Base-by-base conservation (phyloP, 2,113 vertebrate genomes). In the Theristicus caerulescens region DNA sequence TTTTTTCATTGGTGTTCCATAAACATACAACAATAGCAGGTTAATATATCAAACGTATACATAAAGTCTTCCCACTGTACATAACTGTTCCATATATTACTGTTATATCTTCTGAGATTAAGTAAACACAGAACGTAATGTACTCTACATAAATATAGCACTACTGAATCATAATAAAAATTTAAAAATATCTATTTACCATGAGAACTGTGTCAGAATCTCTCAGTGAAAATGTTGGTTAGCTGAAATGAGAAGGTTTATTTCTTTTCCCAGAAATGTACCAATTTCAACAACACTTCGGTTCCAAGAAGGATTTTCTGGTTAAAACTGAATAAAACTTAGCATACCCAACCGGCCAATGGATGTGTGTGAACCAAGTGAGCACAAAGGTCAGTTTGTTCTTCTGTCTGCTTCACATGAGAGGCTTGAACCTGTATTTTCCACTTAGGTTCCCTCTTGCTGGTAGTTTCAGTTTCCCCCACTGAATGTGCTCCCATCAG, bases 161-260 rank as follows among this genome's bases (percentile, higher is more conserved):
- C 55, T 70, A 84, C 65, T 96, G 91, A 95, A 93, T 93, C 86
- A 91, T 91, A 95, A 91, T 91, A 96, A 94, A 97, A 90, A 40
- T 47, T 86, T 89, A 0, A 86, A 92, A 95, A 93, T 94, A 95
- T 49, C 61, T 94, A 26, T 97, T 91, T 89, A 90, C 78, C 66
- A 42, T 78, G 58, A 93, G 86, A 93, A 91, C 64, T 84, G 21
- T 92, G 78, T 94, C 91, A 85, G 61, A 88, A 76, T 82, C 73
- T 94, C 44, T 79, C 52, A 72, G 38, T 65, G 61, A 89, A 82
- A 85, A 47, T 64, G 52, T 51, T 95, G 77, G 70, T 87, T 89
- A 59, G 36, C 82, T 91, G 62, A 95, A 93, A 82, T 76, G 15
- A 44, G 40, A 87, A 61, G 17, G 21, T 3, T 79, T 61, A 84